These are phyloP conservation scores for Pycnonotus jocosus DNA, from an alignment of 2,113 vertebrate genomes.

Conservation along the genomic window DNA sequence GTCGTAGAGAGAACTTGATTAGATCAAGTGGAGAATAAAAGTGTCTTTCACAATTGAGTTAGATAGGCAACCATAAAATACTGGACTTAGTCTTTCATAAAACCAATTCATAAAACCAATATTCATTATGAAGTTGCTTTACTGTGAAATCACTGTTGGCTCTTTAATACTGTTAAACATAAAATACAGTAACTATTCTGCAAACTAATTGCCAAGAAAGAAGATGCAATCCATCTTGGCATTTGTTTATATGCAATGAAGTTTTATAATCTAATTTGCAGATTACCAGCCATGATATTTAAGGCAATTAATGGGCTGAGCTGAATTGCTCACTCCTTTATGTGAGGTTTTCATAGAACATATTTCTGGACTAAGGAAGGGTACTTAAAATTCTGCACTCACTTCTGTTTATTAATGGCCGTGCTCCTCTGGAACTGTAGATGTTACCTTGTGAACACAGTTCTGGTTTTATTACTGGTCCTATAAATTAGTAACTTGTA, in stretches of 20 bases:
- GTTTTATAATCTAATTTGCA: conserved; percentile 67
- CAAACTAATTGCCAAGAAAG: conserved; percentile 44
- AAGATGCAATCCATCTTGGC: conserved; percentile 16
- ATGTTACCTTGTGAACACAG: conserved; percentile 6
- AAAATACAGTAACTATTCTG: conserved; percentile 46
- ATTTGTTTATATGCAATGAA: conserved; percentile 45
- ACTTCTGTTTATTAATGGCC: conserved; percentile 35
- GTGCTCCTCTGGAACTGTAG: not conserved
- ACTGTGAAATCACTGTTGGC: conserved; percentile 43
- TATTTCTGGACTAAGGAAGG: conserved; percentile 34
- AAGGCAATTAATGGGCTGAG: conserved; percentile 53
- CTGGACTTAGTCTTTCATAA: not conserved
- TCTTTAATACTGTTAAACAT: conserved; percentile 34
- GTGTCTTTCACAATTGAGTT: not conserved
- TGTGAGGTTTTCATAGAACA: conserved; percentile 9
- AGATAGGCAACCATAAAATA: not conserved
- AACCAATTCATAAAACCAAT: not conserved
- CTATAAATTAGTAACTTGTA: conserved; percentile 26
- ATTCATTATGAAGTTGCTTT: conserved; percentile 29
- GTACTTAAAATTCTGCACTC: conserved; percentile 46
- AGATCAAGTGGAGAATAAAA: not conserved
- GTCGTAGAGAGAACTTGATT: not conserved
- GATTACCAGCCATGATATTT: conserved; percentile 59
- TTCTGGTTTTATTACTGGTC: conserved; percentile 32
- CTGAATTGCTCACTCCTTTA: conserved; percentile 39